Percentiles rank a stretch among this genome's conserved stretches.
phyloP scores from a whole-genome alignment of 2,888 invertebrate genomes.

The Rotaria magnacalcarata region DNA sequence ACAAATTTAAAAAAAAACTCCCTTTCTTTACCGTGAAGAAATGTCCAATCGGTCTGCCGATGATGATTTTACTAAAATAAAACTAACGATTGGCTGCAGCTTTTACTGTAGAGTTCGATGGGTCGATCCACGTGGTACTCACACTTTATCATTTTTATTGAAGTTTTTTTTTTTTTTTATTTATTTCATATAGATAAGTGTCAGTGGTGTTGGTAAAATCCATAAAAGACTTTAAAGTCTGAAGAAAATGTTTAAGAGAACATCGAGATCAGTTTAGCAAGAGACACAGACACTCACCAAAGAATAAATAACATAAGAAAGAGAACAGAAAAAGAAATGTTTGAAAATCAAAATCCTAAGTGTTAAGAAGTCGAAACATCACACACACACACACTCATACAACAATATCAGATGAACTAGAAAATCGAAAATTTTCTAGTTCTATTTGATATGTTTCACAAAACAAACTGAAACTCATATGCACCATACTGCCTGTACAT shows the following conservation, averaged over 20 bases:
- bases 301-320: too few species aligned
- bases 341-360: too few species aligned
- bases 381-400: too few species aligned
- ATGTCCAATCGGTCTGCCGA: too few species aligned
- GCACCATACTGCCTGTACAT: not conserved
- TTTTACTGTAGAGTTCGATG: too few species aligned
- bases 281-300: not conserved
- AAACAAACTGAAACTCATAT: not conserved
- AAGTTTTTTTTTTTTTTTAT: not conserved
- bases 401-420: not conserved
- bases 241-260: not conserved
- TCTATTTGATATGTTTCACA: not conserved
- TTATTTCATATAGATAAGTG: constrained; percentile 8
- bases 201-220: not conserved
- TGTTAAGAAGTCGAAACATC: not conserved
- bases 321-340: too few species aligned
- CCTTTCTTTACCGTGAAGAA: too few species aligned
- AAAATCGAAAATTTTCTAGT: not conserved
- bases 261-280: not conserved
- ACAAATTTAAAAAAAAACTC: too few species aligned
- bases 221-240: constrained; percentile 5
- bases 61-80: too few species aligned
- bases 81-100: too few species aligned
- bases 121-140: too few species aligned
- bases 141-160: not conserved